Conservation (phyloP, 2,113 vertebrate genomes). For the Euleptes europaea region DNA sequence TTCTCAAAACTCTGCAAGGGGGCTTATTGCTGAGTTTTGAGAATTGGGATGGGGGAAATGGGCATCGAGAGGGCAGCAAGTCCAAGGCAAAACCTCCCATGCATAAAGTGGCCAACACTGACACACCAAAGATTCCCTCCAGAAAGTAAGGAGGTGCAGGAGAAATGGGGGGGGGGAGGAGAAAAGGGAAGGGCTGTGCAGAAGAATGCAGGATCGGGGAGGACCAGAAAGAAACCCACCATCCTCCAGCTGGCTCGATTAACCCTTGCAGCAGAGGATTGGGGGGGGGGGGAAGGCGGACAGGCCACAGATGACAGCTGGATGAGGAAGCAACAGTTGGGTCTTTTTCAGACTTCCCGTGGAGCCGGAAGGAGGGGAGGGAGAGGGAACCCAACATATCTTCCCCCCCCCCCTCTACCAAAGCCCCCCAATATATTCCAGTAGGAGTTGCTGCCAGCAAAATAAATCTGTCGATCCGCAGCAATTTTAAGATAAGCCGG, state of each 20-base stretch:
- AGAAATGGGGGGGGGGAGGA: neutral
- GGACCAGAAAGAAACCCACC: neutral
- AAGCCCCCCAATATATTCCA: neutral
- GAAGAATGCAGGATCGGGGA: neutral
- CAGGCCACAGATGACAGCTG: constrained; percentile 23
- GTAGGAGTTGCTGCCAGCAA: neutral
- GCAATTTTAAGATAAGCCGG: neutral
- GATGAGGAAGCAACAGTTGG: constrained; percentile 23
- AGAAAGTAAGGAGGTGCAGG: neutral
- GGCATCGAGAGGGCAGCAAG: too few relatives aligned
- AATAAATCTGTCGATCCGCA: neutral
- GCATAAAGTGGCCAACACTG: too few relatives aligned
- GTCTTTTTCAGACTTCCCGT: neutral
- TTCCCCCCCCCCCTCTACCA: neutral
- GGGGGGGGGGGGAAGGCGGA: neutral
- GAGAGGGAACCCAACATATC: neutral
- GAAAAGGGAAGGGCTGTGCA: neutral
- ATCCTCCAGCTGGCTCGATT: neutral
- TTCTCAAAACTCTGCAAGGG: too few relatives aligned
- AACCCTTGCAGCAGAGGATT: neutral
- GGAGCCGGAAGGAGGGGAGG: neutral
- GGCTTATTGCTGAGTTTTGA: too few relatives aligned
- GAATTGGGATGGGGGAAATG: too few relatives aligned
- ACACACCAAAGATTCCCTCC: neutral
- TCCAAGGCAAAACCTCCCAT: too few relatives aligned